Evolutionary conservation across 1,140 invertebrate genomes (phyloP).

Genomic region (Lepidurus arcticus): DNA sequence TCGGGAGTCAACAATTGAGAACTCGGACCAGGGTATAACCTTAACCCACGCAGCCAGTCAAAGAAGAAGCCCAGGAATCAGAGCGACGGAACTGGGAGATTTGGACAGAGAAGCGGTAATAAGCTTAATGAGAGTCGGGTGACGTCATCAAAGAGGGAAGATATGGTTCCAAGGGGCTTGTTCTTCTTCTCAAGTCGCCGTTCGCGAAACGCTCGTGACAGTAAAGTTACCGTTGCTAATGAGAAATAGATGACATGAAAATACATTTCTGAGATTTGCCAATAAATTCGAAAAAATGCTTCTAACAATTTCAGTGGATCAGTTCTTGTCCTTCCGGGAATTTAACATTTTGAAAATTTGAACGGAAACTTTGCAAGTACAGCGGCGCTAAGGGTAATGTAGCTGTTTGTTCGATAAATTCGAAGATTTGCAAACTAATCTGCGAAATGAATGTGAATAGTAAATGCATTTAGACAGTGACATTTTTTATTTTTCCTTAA

Average conservation of each 20-base stretch:
- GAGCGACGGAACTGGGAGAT: not conserved
- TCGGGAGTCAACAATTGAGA: slow-evolving; percentile 1
- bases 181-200: not conserved
- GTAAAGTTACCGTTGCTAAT: not conserved
- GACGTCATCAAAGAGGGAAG: not conserved
- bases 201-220: not conserved
- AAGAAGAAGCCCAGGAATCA: not conserved
- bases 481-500: too few relatives aligned
- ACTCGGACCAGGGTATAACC: not conserved
- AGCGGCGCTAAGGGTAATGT: too few relatives aligned
- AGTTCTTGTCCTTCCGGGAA: too few relatives aligned
- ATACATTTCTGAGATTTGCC: not conserved
- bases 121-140: not conserved
- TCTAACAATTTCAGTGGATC: too few relatives aligned
- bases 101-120: not conserved
- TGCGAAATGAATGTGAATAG: too few relatives aligned
- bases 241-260: not conserved
- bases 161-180: not conserved
- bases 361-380: too few relatives aligned
- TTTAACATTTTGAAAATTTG: too few relatives aligned
- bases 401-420: too few relatives aligned
- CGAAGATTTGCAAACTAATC: too few relatives aligned
- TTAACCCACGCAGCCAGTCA: not conserved
- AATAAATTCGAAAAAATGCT: too few relatives aligned
- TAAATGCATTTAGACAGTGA: too few relatives aligned